Evolutionary conservation across 2,797 vertebrate species (phyloP).

Genomic region (Glossophaga mutica): DNA sequence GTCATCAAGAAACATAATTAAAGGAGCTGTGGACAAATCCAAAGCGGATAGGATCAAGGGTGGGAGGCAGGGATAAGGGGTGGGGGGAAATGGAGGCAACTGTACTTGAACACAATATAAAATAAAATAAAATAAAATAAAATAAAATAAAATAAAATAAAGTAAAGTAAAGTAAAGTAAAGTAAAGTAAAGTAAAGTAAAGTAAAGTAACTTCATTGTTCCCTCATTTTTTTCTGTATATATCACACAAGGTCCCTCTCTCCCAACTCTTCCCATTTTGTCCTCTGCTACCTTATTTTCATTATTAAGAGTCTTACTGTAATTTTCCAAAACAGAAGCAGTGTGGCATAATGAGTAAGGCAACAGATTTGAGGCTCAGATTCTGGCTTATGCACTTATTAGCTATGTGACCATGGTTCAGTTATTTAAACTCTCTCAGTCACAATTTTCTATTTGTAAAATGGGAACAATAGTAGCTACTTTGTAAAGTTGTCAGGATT

Average conservation of each 20-base stretch:
- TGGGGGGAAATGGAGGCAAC: too few species aligned
- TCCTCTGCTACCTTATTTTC: not conserved
- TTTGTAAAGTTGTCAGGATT: constrained; percentile 7
- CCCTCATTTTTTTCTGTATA: not conserved
- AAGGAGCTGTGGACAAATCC: too few species aligned
- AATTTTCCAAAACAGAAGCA: not conserved
- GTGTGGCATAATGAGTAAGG: not conserved
- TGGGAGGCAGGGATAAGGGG: too few species aligned
- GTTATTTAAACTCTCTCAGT: not conserved
- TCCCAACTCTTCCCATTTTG: not conserved
- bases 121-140: too few species aligned
- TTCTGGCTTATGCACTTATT: not conserved
- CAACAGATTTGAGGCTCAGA: not conserved
- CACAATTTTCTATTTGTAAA: not conserved
- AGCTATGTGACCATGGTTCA: not conserved
- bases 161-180: too few species aligned
- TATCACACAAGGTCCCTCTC: not conserved
- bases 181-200: too few species aligned
- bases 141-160: too few species aligned
- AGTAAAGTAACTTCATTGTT: not conserved
- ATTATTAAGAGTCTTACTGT: not conserved
- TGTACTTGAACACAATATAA: too few species aligned
- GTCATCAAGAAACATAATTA: too few species aligned
- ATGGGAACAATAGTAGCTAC: not conserved
- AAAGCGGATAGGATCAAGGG: too few species aligned